Evolutionary conservation across 2,888 invertebrate species (phyloP).

Genomic region (Chaitophorus viminalis): DNA sequence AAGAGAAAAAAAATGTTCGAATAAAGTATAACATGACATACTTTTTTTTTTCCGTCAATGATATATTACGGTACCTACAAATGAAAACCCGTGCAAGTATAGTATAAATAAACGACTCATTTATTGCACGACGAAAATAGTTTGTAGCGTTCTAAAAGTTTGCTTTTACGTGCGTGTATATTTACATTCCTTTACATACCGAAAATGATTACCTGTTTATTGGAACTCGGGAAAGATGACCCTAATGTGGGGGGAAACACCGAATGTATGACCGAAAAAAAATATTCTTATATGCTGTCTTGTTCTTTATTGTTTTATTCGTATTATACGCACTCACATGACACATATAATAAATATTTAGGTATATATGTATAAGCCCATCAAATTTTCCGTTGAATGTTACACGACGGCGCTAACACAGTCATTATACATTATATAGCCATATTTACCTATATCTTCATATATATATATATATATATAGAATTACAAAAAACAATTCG

Average conservation of each 20-base stretch:
- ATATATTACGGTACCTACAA: slow-evolving; percentile 1
- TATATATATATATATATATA: background rate
- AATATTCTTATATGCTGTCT: background rate
- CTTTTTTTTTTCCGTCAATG: background rate
- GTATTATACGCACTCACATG: too few species aligned
- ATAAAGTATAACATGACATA: too few species aligned
- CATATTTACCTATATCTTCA: too few species aligned
- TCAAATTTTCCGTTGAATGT: too few species aligned
- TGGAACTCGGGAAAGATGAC: background rate
- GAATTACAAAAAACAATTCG: background rate
- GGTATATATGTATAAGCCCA: too few species aligned
- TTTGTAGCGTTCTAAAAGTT: background rate
- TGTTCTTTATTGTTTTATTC: background rate
- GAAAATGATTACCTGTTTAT: slow-evolving; percentile 7
- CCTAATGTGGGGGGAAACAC: background rate
- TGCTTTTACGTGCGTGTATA: too few species aligned
- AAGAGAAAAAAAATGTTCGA: background rate
- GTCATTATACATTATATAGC: too few species aligned
- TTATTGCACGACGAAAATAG: slow-evolving; percentile 3
- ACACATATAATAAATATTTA: too few species aligned
- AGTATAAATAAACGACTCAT: slow-evolving; percentile 6
- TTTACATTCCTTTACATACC: background rate
- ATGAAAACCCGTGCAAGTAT: background rate
- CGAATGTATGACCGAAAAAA: background rate
- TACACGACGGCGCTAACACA: too few species aligned